Percentiles rank a stretch among this genome's conserved stretches.
Conservation (phyloP, 2,797 vertebrate genomes). For the Naso thynnoides region DNA sequence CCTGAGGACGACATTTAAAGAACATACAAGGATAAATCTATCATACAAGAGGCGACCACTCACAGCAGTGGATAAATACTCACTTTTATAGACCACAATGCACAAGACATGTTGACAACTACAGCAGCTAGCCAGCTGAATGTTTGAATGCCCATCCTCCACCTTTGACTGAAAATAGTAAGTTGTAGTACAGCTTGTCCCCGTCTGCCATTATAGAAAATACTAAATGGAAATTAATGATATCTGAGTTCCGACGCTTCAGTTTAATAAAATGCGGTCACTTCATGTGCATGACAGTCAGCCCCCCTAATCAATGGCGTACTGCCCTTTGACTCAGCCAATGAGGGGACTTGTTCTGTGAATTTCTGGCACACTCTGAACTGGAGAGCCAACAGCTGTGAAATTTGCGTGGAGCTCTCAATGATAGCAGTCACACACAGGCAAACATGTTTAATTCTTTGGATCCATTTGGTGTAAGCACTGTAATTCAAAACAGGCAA, state of each 20-base stretch:
- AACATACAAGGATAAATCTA: conserved; percentile 21
- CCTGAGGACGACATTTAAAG: conserved; percentile 21
- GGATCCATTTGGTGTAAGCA: conserved; percentile 39
- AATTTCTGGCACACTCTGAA: conserved; percentile 27
- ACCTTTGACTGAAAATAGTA: not conserved
- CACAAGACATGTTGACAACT: conserved; percentile 10
- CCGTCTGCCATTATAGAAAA: not conserved
- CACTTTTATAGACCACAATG: not conserved
- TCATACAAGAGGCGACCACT: not conserved
- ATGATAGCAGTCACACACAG: conserved; percentile 24
- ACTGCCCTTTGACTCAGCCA: conserved; percentile 45
- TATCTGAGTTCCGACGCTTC: conserved; percentile 42
- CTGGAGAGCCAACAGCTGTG: conserved; percentile 14
- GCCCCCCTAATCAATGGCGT: conserved; percentile 49
- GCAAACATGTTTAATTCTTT: conserved; percentile 59
- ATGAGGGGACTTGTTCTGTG: conserved; percentile 20
- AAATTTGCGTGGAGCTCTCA: conserved; percentile 20
- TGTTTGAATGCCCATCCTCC: not conserved
- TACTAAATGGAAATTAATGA: conserved; percentile 17
- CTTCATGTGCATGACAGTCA: conserved; percentile 56
- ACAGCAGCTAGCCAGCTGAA: no score
- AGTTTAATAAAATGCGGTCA: conserved; percentile 52
- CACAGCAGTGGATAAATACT: not conserved
- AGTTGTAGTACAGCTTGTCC: not conserved
- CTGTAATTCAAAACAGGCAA: conserved; percentile 39